Conservation (phyloP, 2,888 invertebrate genomes). For the Drosophila mimica region DNA sequence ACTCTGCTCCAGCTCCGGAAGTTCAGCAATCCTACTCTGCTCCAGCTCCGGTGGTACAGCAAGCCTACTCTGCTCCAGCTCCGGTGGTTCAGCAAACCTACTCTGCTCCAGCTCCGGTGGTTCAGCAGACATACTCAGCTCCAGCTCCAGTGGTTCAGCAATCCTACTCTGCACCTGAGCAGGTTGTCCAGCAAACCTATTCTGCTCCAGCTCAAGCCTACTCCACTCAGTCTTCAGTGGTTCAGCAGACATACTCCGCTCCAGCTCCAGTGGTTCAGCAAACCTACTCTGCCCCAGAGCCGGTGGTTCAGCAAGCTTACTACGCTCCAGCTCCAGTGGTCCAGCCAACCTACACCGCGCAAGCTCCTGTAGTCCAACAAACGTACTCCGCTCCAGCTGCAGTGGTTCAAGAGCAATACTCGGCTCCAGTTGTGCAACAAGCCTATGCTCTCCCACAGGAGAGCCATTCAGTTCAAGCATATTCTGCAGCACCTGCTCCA, state of each 20-base stretch:
- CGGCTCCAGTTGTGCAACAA: neutral
- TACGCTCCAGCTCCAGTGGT: slow-evolving; percentile 6
- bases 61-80: neutral
- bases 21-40: neutral
- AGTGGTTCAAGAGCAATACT: neutral
- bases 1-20: neutral
- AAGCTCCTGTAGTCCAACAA: neutral
- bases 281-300: slow-evolving; percentile 9
- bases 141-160: neutral
- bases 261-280: neutral
- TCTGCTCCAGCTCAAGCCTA: neutral
- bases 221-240: neutral
- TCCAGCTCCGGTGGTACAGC: neutral
- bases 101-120: neutral
- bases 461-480: neutral
- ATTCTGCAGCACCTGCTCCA: neutral
- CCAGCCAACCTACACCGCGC: neutral
- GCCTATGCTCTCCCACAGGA: neutral
- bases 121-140: neutral
- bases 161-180: neutral
- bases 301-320: slow-evolving; percentile 33
- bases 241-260: neutral
- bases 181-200: neutral
- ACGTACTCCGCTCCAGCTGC: neutral
- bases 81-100: neutral